Conservation (phyloP, 1,140 invertebrate genomes). For the Chelonus insularis region DNA sequence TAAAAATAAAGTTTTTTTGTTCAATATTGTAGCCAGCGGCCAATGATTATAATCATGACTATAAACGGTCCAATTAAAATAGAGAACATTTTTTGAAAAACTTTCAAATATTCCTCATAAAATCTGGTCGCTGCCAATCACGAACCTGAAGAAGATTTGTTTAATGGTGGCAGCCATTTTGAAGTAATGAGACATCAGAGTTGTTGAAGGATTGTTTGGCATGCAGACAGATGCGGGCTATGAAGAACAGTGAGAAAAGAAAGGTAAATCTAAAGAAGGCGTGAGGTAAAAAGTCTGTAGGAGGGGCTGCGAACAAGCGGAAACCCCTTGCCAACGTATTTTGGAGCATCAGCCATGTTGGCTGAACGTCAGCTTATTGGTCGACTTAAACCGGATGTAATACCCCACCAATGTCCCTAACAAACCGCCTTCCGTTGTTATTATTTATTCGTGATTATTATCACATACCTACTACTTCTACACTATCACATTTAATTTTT, state of each 20-base stretch:
- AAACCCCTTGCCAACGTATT: conserved; percentile 26
- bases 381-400: conserved; percentile 22
- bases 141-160: neutral
- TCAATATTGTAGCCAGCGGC: too few species aligned
- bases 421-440: conserved; percentile 7
- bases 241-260: neutral
- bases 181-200: neutral
- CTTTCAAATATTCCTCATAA: too few species aligned
- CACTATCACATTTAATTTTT: neutral
- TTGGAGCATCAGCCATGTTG: conserved; percentile 20
- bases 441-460: neutral
- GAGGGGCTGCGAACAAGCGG: conserved; percentile 24
- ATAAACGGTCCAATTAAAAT: too few species aligned
- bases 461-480: neutral
- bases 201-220: conserved; percentile 4
- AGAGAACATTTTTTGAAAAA: too few species aligned
- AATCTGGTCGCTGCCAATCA: too few species aligned
- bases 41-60: too few species aligned
- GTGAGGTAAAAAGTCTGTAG: conserved; percentile 12
- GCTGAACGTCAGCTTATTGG: conserved; percentile 16
- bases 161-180: conserved; percentile 11
- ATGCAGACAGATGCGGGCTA: conserved; percentile 6
- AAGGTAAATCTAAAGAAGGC: conserved; percentile 2
- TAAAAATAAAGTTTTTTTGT: too few species aligned
- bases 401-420: conserved; percentile 5